Percentiles rank a stretch among this genome's conserved stretches.
Evolutionary conservation across 2,113 vertebrate species (phyloP).

Genomic region (Bothrops jararaca): DNA sequence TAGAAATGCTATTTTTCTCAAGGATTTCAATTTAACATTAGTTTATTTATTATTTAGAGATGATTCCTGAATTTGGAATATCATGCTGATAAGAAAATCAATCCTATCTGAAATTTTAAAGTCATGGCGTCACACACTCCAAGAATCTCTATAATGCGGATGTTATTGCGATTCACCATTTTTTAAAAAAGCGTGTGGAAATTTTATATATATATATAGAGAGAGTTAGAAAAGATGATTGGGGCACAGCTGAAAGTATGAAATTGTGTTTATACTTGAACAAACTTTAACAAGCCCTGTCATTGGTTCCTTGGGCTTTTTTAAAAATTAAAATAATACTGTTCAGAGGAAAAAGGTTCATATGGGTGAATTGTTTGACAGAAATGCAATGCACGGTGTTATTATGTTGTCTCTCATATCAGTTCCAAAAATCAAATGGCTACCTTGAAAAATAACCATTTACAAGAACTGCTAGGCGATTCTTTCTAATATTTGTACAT

Average conservation of each 20-base stretch:
- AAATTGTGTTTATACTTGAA: background rate
- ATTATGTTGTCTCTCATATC: background rate
- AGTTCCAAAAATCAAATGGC: background rate
- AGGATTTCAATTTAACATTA: background rate
- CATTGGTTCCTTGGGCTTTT: background rate
- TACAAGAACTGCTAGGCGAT: background rate
- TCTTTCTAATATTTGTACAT: background rate
- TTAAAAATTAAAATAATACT: background rate
- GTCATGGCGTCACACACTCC: background rate
- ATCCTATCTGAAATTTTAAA: background rate
- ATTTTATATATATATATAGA: no score
- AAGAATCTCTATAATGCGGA: background rate
- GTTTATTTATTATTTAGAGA: background rate
- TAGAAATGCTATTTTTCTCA: background rate
- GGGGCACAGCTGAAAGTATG: background rate
- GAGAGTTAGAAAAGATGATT: background rate
- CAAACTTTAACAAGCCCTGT: background rate
- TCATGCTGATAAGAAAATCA: background rate
- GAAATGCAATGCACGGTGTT: background rate
- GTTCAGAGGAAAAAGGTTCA: background rate
- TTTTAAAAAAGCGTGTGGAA: no score
- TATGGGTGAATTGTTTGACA: background rate
- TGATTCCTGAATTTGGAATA: background rate
- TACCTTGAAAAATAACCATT: background rate
- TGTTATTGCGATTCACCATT: no score